phyloP scores from a whole-genome alignment of 2,888 invertebrate genomes.

The Diadegma fenestrale region DNA sequence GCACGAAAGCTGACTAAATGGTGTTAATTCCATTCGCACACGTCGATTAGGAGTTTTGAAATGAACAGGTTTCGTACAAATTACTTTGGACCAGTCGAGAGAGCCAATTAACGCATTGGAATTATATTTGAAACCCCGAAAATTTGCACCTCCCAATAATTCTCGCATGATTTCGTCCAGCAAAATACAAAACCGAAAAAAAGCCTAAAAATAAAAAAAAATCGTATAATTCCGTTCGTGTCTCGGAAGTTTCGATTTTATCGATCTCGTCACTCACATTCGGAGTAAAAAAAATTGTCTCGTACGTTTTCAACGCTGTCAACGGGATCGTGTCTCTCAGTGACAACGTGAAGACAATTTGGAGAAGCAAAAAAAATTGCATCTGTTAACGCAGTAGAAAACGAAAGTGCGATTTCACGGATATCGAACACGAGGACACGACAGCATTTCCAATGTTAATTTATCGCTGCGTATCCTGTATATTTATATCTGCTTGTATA shows the following conservation, averaged over 20 bases:
- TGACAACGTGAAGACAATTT: slow-evolving; percentile 23
- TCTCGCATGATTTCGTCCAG: not conserved
- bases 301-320: not conserved
- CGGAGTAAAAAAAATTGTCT: not conserved
- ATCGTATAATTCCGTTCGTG: too few species aligned
- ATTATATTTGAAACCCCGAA: not conserved
- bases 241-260: not conserved
- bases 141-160: not conserved
- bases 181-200: not conserved
- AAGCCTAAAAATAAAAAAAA: too few species aligned
- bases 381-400: slow-evolving; percentile 24
- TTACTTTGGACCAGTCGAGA: not conserved
- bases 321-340: slow-evolving; percentile 12
- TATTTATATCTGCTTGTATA: not conserved
- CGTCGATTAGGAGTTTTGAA: slow-evolving; percentile 7
- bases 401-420: slow-evolving; percentile 48
- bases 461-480: slow-evolving; percentile 2
- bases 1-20: not conserved
- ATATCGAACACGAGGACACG: slow-evolving; percentile 64
- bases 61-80: slow-evolving; percentile 4
- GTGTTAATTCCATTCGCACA: not conserved
- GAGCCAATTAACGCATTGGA: not conserved
- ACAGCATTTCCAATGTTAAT: slow-evolving; percentile 55
- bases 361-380: slow-evolving; percentile 22
- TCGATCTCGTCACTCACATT: not conserved